phyloP scores from a whole-genome alignment of 2,113 vertebrate genomes.

The Cyphomyrus discorhynchus region DNA sequence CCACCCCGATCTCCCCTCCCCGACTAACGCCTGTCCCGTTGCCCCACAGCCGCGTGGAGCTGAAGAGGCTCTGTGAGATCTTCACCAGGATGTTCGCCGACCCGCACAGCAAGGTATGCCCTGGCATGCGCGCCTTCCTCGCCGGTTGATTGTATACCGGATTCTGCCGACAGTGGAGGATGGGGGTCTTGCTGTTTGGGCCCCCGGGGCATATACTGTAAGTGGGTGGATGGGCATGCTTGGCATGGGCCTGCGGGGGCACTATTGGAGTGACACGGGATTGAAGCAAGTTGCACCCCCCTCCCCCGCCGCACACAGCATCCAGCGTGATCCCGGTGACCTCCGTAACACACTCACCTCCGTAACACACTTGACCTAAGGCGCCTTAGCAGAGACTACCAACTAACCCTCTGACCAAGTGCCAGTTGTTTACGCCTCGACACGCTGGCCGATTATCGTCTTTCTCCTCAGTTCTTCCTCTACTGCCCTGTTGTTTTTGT shows the following conservation, averaged over 20 bases:
- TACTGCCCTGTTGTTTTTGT: not conserved
- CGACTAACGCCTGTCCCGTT: not conserved
- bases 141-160: constrained; percentile 50
- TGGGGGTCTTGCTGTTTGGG: not conserved
- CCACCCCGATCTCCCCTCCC: constrained; percentile 18
- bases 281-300: not conserved
- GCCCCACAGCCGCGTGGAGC: constrained; percentile 79
- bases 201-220: not conserved
- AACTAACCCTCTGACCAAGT: constrained; percentile 1
- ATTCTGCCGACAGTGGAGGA: constrained; percentile 52
- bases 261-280: not conserved
- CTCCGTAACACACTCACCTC: not conserved
- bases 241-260: constrained; percentile 1
- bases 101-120: constrained; percentile 93
- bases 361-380: not conserved
- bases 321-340: not conserved
- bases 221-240: not conserved
- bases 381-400: constrained; percentile 15
- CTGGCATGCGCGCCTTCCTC: not conserved
- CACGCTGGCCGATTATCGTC: not conserved
- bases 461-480: not conserved
- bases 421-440: not conserved
- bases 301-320: not conserved
- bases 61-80: constrained; percentile 97
- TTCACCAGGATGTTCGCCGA: constrained; percentile 99